Evolutionary conservation across 2,113 vertebrate genomes (phyloP).

Genomic region (Nannospalax galili): DNA sequence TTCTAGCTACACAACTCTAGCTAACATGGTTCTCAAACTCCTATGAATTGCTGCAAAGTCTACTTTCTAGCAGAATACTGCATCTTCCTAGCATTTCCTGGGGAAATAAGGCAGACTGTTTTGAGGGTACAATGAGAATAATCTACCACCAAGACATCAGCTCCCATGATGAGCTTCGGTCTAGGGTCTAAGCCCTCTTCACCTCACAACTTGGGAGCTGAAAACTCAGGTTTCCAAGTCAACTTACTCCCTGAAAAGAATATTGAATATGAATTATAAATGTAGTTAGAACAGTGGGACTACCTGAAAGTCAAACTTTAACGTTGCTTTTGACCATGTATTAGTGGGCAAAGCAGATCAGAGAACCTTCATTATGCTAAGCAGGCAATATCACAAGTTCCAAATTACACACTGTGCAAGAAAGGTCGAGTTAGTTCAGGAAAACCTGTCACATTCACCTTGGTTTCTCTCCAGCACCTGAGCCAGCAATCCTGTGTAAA

Average conservation of each 20-base stretch:
- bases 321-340: neutral
- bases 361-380: neutral
- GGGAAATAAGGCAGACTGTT: neutral
- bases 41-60: slow-evolving; percentile 5
- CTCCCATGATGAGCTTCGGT: neutral
- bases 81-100: neutral
- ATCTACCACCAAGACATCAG: neutral
- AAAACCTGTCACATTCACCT: neutral
- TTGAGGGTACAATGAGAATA: slow-evolving; percentile 1
- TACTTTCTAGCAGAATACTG: neutral
- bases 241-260: slow-evolving; percentile 39
- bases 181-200: neutral
- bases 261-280: slow-evolving; percentile 27
- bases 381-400: neutral
- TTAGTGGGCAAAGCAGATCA: slow-evolving; percentile 36
- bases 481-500: neutral
- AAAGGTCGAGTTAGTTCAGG: neutral
- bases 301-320: neutral
- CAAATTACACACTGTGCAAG: neutral
- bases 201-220: neutral
- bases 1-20: neutral
- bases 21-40: neutral
- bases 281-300: neutral
- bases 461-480: neutral
- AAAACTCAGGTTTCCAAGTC: slow-evolving; percentile 46